Percentiles rank a stretch among this genome's conserved stretches.
Evolutionary conservation across 2,888 invertebrate genomes (phyloP).

Genomic region (Lepidonotus clava): DNA sequence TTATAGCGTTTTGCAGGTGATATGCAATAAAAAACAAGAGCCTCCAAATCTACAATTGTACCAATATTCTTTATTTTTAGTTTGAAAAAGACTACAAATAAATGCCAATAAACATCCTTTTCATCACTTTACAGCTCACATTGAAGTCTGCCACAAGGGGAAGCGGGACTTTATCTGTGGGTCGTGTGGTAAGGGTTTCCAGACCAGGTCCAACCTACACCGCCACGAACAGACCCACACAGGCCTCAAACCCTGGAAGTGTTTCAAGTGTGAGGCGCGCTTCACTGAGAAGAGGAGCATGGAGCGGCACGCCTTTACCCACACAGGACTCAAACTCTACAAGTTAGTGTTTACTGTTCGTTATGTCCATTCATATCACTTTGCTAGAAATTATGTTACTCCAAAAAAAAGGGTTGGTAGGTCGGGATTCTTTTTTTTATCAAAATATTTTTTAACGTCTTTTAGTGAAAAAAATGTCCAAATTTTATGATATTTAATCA

Average conservation of each 20-base stretch:
- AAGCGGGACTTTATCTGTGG: slow-evolving; percentile 16
- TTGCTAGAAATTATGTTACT: no score
- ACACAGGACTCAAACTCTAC: slow-evolving; percentile 38
- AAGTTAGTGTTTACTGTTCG: neutral
- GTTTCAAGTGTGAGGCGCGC: slow-evolving; percentile 11
- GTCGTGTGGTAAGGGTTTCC: neutral
- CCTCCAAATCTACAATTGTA: no score
- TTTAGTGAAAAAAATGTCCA: no score
- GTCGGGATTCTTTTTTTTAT: no score
- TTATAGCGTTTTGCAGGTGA: no score
- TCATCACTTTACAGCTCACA: neutral
- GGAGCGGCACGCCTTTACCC: slow-evolving; percentile 7
- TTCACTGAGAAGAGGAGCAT: slow-evolving; percentile 38
- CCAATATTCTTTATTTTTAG: no score
- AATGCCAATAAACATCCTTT: no score
- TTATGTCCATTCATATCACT: neutral
- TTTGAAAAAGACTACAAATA: no score
- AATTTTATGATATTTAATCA: no score
- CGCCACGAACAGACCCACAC: neutral
- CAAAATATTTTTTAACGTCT: no score
- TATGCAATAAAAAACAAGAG: no score
- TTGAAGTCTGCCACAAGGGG: slow-evolving; percentile 7
- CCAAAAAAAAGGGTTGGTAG: no score
- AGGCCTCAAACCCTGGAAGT: slow-evolving; percentile 6
- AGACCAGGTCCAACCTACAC: slow-evolving; percentile 33